Evolutionary conservation across 2,797 vertebrate species (phyloP).

Genomic region (Siniperca scherzeri): DNA sequence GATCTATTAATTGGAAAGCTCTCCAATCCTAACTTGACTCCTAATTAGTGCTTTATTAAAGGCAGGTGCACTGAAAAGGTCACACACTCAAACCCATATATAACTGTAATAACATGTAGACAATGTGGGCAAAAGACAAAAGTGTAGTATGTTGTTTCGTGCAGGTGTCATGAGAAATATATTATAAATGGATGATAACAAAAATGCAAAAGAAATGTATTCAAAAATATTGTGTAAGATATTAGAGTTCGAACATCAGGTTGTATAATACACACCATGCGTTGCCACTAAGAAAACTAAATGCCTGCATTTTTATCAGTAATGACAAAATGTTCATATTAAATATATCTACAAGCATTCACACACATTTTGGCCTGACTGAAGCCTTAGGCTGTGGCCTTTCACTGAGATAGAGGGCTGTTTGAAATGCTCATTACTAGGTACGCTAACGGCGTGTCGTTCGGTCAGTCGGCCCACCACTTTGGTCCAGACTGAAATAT

Average conservation of each 20-base stretch:
- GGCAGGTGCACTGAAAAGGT: slow-evolving; percentile 20
- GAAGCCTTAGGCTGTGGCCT: neutral
- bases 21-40: neutral
- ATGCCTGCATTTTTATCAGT: too few species aligned
- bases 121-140: neutral
- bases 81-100: slow-evolving; percentile 2
- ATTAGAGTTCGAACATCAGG: neutral
- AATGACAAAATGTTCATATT: too few species aligned
- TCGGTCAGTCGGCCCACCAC: neutral
- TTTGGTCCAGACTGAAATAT: neutral
- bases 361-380: neutral
- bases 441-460: neutral
- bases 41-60: slow-evolving; percentile 27
- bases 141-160: neutral
- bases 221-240: too few species aligned
- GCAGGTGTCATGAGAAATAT: neutral
- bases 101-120: neutral
- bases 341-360: too few species aligned
- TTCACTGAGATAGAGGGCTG: neutral
- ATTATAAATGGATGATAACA: neutral
- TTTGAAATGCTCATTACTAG: neutral
- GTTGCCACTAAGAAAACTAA: too few species aligned
- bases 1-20: slow-evolving; percentile 20
- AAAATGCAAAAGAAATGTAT: neutral
- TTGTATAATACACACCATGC: too few species aligned